phyloP scores from a whole-genome alignment of 2,113 vertebrate genomes.

The Thermophis baileyi region DNA sequence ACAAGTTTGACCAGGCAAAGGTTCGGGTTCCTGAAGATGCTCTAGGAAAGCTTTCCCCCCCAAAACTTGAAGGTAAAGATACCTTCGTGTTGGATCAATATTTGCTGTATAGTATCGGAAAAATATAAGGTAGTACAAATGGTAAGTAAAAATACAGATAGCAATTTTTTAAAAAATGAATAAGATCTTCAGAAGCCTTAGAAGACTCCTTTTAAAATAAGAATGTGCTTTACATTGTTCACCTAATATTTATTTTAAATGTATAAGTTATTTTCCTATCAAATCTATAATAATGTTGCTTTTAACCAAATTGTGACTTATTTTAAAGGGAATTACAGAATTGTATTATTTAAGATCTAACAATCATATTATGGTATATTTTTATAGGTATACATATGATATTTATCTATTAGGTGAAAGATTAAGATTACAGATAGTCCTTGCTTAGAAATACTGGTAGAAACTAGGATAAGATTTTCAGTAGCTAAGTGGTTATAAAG shows the following conservation, averaged over 20 bases:
- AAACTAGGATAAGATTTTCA: not conserved
- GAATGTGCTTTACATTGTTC: not conserved
- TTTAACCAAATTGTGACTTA: not conserved
- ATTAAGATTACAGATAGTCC: not conserved
- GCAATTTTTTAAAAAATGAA: not conserved
- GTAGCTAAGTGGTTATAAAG: not conserved
- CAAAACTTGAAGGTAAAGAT: constrained; percentile 93
- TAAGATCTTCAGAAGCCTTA: not conserved
- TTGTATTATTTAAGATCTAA: not conserved
- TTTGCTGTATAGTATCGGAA: constrained; percentile 79
- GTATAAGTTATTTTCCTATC: not conserved
- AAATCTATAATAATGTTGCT: not conserved
- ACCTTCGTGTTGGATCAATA: constrained; percentile 87
- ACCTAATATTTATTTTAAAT: not conserved
- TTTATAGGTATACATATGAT: not conserved
- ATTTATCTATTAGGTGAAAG: not conserved
- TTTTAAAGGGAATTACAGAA: not conserved
- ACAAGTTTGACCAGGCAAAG: constrained; percentile 87
- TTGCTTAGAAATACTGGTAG: not conserved
- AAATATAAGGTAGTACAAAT: constrained; percentile 68
- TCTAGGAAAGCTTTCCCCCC: constrained; percentile 97
- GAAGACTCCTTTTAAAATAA: not conserved
- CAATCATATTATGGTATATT: not conserved
- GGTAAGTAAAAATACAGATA: constrained; percentile 42
- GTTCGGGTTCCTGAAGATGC: constrained; percentile 90